Percentiles rank a stretch among this genome's conserved stretches.
phyloP scores from a whole-genome alignment of 1,140 invertebrate genomes.

The Penaeus indicus region DNA sequence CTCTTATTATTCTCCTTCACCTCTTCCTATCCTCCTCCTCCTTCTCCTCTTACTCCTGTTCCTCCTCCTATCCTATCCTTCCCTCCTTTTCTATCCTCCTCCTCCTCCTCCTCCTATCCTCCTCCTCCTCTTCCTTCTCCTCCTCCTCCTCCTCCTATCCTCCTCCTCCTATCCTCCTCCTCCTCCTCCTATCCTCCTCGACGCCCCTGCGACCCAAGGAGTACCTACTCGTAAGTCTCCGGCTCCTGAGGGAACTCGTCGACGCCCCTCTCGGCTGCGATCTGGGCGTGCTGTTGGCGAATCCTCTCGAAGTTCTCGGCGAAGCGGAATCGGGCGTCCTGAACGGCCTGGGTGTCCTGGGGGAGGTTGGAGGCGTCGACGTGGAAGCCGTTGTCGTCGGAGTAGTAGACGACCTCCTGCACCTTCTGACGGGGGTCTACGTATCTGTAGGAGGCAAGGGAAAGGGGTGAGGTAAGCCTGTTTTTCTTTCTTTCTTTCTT shows the following conservation, averaged over 20 bases:
- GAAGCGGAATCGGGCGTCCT: conserved; percentile 41
- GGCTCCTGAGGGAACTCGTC: conserved; percentile 11
- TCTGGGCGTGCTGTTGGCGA: conserved; percentile 55
- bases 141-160: too few relatives aligned
- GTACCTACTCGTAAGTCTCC: not conserved
- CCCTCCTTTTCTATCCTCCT: too few relatives aligned
- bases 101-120: too few relatives aligned
- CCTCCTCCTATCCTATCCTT: too few relatives aligned
- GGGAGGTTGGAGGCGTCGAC: conserved; percentile 62
- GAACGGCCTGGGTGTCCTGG: conserved; percentile 54
- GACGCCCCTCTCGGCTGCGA: conserved; percentile 57
- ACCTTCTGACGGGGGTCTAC: conserved; percentile 55
- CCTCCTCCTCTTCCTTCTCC: too few relatives aligned
- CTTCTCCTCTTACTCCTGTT: too few relatives aligned
- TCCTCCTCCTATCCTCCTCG: too few relatives aligned
- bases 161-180: too few relatives aligned
- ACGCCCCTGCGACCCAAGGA: too few relatives aligned
- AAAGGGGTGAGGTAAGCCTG: not conserved
- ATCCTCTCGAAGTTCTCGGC: conserved; percentile 59
- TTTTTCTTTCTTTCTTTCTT: too few relatives aligned
- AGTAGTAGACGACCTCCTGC: conserved; percentile 63
- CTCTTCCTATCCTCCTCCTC: too few relatives aligned
- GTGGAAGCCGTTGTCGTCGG: conserved; percentile 63
- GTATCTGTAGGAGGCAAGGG: conserved; percentile 48
- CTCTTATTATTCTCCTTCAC: too few relatives aligned